A percentile compares a stretch with the other conserved stretches of the same genome.
phyloP scores from a whole-genome alignment of 2,113 vertebrate genomes.

The Perca fluviatilis region DNA sequence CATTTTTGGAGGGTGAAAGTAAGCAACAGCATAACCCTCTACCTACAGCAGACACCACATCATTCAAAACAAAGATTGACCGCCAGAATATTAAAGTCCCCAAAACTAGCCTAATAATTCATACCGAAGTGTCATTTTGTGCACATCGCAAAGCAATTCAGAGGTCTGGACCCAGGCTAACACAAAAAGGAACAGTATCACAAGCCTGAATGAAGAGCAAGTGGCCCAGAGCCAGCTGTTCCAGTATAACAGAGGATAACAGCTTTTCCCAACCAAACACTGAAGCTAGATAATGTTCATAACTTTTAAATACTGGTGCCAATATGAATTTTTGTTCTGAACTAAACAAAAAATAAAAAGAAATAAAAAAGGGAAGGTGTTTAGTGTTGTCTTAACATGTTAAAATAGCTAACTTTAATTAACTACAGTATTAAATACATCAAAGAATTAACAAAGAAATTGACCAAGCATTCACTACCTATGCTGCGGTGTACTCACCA shows the following conservation, averaged over 20 bases:
- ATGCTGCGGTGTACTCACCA: slow-evolving; percentile 82
- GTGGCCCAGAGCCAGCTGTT: neutral
- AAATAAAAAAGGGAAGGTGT: no score
- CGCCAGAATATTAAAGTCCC: neutral
- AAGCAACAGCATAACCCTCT: neutral
- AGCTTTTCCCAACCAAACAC: neutral
- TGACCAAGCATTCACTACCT: neutral
- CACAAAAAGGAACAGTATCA: neutral
- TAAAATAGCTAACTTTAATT: neutral
- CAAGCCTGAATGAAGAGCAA: neutral
- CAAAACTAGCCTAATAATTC: neutral
- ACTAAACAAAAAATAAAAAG: no score
- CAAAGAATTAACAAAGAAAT: neutral
- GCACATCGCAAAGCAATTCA: neutral
- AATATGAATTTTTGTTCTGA: neutral
- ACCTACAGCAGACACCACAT: neutral
- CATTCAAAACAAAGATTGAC: neutral
- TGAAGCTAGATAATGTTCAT: neutral
- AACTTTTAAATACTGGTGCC: neutral
- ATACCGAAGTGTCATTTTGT: neutral
- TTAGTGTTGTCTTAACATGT: neutral
- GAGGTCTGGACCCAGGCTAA: neutral
- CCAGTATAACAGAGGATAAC: neutral
- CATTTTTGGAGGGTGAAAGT: neutral
- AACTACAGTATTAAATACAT: no score